phyloP scores from a whole-genome alignment of 1,140 invertebrate species.

The Heterodera schachtii region DNA sequence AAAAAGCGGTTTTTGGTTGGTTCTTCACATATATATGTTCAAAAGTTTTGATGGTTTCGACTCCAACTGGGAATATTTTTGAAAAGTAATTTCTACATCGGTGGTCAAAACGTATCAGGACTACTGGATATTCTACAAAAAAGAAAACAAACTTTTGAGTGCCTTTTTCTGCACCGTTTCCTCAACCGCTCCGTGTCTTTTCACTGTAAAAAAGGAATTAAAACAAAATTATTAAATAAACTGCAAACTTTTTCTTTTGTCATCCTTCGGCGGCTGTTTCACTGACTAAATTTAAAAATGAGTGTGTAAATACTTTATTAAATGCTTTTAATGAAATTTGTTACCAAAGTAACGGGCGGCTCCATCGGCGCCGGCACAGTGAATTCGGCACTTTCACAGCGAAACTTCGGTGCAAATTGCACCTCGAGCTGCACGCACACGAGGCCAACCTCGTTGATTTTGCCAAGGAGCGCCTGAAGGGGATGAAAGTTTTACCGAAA shows the following conservation, averaged over 20 bases:
- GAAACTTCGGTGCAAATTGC: constrained; percentile 7
- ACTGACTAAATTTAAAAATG: background rate
- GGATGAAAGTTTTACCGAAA: too few relatives aligned
- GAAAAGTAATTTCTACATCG: too few relatives aligned
- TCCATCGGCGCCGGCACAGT: background rate
- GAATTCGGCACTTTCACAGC: background rate
- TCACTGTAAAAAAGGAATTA: background rate
- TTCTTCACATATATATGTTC: too few relatives aligned
- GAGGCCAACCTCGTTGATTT: constrained; percentile 9
- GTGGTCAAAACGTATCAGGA: too few relatives aligned
- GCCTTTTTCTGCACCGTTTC: background rate
- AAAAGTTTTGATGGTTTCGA: too few relatives aligned
- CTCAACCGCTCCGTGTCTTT: background rate
- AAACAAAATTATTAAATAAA: background rate
- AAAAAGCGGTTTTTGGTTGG: too few relatives aligned
- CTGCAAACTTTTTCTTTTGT: background rate
- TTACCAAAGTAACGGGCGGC: background rate
- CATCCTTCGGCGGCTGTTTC: background rate
- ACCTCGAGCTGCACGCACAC: background rate
- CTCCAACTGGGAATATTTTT: too few relatives aligned
- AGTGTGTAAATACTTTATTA: background rate
- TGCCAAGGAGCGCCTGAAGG: constrained; percentile 9
- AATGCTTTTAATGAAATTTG: background rate
- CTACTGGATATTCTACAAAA: too few relatives aligned
- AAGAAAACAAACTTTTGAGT: constrained; percentile 8